phyloP scores from a whole-genome alignment of 2,888 invertebrate species.

The Drosophila helvetica region DNA sequence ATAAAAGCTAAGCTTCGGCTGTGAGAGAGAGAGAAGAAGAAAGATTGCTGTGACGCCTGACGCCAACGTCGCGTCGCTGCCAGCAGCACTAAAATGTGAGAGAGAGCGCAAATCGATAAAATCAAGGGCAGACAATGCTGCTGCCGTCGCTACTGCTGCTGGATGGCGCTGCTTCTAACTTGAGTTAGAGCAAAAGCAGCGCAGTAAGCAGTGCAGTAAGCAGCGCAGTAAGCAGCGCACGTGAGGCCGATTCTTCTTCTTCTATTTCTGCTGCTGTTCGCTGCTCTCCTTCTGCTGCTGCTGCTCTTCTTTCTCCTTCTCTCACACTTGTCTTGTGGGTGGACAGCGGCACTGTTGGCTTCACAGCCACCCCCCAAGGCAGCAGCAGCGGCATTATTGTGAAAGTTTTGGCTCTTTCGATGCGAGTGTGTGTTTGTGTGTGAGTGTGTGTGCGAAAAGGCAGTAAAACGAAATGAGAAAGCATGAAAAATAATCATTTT shows the following conservation, averaged over 20 bases:
- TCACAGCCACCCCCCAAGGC: constrained; percentile 12
- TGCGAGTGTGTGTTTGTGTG: constrained; percentile 24
- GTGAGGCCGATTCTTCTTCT: constrained; percentile 53
- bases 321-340: constrained; percentile 28
- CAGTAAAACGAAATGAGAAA: constrained; percentile 75
- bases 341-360: constrained; percentile 39
- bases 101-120: constrained; percentile 83
- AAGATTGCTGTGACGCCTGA: constrained; percentile 8
- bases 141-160: constrained; percentile 23
- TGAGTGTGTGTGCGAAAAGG: constrained; percentile 34
- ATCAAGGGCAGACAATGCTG: constrained; percentile 84
- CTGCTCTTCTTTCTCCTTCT: constrained; percentile 12
- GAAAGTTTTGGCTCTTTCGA: constrained; percentile 57
- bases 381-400: constrained; percentile 58
- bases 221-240: constrained; percentile 57
- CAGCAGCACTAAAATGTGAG: constrained; percentile 60
- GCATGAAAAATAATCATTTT: constrained; percentile 73
- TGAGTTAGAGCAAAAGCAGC: constrained; percentile 18
- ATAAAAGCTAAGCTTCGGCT: constrained; percentile 58
- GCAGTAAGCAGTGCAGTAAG: constrained; percentile 55
- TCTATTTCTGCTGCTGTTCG: constrained; percentile 5
- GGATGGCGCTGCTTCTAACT: constrained; percentile 22
- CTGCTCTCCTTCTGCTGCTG: constrained; percentile 7
- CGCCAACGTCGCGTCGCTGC: constrained; percentile 39
- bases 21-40: constrained; percentile 22